phyloP scores from a whole-genome alignment of 2,113 vertebrate genomes.

The Pandion haliaetus region DNA sequence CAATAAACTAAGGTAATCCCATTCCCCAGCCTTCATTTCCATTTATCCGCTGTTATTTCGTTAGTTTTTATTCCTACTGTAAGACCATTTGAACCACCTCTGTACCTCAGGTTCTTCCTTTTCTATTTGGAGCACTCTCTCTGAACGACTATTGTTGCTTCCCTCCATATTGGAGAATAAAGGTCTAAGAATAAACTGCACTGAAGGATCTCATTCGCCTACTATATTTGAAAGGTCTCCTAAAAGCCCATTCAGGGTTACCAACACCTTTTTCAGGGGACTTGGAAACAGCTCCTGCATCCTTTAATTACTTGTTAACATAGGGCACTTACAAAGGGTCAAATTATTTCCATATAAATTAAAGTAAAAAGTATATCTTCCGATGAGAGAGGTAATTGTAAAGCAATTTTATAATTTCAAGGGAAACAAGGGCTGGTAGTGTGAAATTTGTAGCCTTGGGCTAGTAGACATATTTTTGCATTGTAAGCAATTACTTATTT shows the following conservation, averaged over 20 bases:
- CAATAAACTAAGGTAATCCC: not conserved
- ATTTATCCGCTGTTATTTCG: not conserved
- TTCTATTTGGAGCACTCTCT: not conserved
- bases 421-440: not conserved
- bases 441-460: not conserved
- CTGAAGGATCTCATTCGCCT: not conserved
- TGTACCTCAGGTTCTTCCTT: not conserved
- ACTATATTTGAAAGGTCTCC: not conserved
- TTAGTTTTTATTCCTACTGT: not conserved
- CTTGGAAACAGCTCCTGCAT: not conserved
- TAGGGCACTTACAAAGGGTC: not conserved
- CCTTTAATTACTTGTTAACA: constrained; percentile 27
- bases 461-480: not conserved
- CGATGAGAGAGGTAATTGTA: not conserved
- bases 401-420: constrained; percentile 17
- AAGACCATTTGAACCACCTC: not conserved
- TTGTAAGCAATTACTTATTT: constrained; percentile 14
- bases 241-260: not conserved
- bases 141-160: not conserved
- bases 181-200: not conserved
- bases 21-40: not conserved
- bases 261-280: not conserved
- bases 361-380: constrained; percentile 1
- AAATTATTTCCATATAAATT: constrained; percentile 35
- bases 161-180: not conserved